A percentile compares a stretch with the other conserved stretches of the same genome.
phyloP scores from a whole-genome alignment of 2,797 vertebrate species.

The Pseudochirops cupreus region DNA sequence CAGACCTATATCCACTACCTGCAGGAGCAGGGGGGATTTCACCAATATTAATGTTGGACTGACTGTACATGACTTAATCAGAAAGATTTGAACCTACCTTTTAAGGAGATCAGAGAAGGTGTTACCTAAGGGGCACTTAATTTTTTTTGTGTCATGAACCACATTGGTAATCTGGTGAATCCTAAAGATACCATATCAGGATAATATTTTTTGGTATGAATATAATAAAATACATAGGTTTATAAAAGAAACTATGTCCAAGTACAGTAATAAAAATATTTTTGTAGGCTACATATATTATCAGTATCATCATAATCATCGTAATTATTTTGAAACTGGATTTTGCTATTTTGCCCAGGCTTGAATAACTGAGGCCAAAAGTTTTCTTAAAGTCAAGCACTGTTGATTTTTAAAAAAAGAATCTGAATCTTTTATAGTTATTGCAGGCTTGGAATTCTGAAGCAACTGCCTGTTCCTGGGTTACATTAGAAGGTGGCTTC shows the following conservation, averaged over 20 bases:
- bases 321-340: neutral
- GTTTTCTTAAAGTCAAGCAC: neutral
- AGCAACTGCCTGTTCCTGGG: neutral
- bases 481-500: conserved; percentile 1
- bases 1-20: neutral
- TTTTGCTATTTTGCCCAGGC: neutral
- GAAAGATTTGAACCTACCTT: neutral
- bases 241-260: neutral
- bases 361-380: neutral
- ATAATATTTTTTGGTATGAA: neutral
- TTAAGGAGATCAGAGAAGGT: neutral
- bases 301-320: neutral
- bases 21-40: neutral
- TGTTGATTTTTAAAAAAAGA: neutral
- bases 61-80: neutral
- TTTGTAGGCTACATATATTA: neutral
- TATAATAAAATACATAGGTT: neutral
- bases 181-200: neutral
- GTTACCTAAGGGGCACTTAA: neutral
- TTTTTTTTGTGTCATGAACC: neutral
- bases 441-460: neutral
- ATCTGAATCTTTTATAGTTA: neutral
- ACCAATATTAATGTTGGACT: neutral
- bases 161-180: neutral
- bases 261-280: neutral